Evolutionary conservation across 2,797 vertebrate genomes (phyloP), one percentile per base, ranked within the genome.

Genomic region (Pelochelys cantorii): DNA sequence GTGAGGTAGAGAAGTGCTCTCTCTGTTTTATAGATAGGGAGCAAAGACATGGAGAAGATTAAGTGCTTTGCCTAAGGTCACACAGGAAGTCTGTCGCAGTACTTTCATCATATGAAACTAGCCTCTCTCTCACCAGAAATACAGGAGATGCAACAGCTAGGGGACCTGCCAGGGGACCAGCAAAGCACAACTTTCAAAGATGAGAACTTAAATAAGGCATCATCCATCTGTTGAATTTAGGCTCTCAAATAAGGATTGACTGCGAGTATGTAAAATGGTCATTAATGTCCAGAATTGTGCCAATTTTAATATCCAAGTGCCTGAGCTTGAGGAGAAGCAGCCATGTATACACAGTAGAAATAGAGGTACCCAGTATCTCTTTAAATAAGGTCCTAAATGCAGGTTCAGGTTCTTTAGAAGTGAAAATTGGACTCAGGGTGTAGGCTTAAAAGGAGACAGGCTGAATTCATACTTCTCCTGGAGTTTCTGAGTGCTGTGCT

Each of bases 91-190:
- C 29, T 62, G 29, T 62, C 29, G 14, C 60, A 62, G 29, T 31
- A 29, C 29, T 7, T 20, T 14, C 27, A 62, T 31, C 29, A n/a
- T 29, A 31, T 65, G 34, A 54, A 34, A 37, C 42, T 48, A 48
- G 42, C 7, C n/a, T 89, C 62, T 22, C 42, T 89, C 42, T 60
- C 59, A 60, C 29, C 22, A 60, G 27, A 60, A 60, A 60, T 25
- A 29, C 11, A 25, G 27, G 27, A 60, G 13, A 60, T 60, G 27
- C 59, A 14, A 6, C 59, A 60, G 42, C 42, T 48, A 48, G 42
- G 42, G 42, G 42, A n/a, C n/a, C n/a, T n/a, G 65, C 81, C 81
- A 52, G 62, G 27, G 93, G 55, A 0, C 1, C 0, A 0, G 81
- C 23, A 27, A 92, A 11, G 68, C 29, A 13, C 87, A 42, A 60